Base-by-base conservation (phyloP, 2,797 vertebrate genomes). In the Lates japonicus region DNA sequence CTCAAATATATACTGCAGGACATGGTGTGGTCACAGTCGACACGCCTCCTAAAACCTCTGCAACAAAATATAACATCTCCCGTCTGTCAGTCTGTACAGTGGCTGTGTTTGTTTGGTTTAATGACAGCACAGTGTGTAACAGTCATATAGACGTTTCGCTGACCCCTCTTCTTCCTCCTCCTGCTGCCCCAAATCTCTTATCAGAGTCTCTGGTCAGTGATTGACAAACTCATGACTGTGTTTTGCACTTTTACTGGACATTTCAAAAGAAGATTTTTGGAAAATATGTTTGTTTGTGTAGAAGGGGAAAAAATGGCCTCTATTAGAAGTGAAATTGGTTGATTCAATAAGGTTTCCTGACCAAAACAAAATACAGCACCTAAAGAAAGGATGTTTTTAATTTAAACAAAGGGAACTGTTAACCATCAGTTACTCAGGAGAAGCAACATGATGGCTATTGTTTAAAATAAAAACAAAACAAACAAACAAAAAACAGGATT, bases 131-230 rank as follows among this genome's bases (percentile, higher is more conserved):
- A 52, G 48, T 44, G 7, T 41, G 14, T 20, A 19, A 29, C 52
- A n/a, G 42, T 33, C 22, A n/a, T 12, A 49, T 7, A 20, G 31
- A 62, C 25, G 22, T 31, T 54, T 35, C 5, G 0, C 44, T 66
- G 64, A 55, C 37, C 55, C 29, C 39, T 33, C 55, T 17, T 54
- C 51, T 12, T 52, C 46, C 25, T 74, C 52, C 48, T 52, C 48
- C 42, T 37, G 5, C 59, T 77, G 78, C 3, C n/a, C 81, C 35
- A 65, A 5, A 72, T 85, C 63, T 70, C 54, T 79, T 79, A 82
- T 87, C 81, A 64, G 74, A 2, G 1, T 5, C 35, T 65, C 52
- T 76, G 84, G 66, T 87, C 55, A 84, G 67, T 68, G 44, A 81
- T 62, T 54, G 42, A 82, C 67, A 14, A 63, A 63, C 59, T 31